Evolutionary conservation across 2,113 vertebrate genomes (phyloP), one percentile per base, ranked within the genome.

Genomic region (Bothrops jararaca): DNA sequence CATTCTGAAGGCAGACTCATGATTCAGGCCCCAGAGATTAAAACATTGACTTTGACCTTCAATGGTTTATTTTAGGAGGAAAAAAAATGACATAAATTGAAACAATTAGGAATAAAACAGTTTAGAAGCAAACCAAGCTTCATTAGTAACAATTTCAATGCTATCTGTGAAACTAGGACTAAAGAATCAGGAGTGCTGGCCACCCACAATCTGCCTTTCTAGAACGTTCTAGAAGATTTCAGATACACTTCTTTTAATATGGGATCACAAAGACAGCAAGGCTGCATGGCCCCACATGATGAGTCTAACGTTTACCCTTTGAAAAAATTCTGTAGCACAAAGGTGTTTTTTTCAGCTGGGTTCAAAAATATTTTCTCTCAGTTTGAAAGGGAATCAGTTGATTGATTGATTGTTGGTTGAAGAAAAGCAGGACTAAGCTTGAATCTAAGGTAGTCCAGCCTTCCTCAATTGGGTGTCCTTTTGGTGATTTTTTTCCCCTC

Each of bases 11-110:
- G 24, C 39, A 52, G 53, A 26, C 29, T 88, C n/a, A 57, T 58
- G 50, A 85, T 85, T 88, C 54, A 23, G 53, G 56, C 90, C 88
- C 9, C 42, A 50, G 64, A 91, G 86, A 91, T 80, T 88, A 91
- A 93, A 93, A 88, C 64, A 57, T 50, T 4, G 39, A 91, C 64
- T n/a, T 20, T 85, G 90, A 91, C 90, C 90, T 22, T 18, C 3
- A 18, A 4, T 29, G 22, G 42, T 86, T 86, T 92, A 92, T 92
- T 92, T 92, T 92, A 58, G 53, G 34, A 18, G n/a, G 60, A 52
- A 39, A 89, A 89, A 53, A 89, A 53, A 80, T 52, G 26, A 29
- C 45, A 18, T 29, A 57, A 89, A 39, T 90, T 60, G 74, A 45
- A 85, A 89, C 20, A 54, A 22, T 91, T 89, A 89, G 50, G 69